A percentile compares a stretch with the other conserved stretches of the same genome.
phyloP scores from a whole-genome alignment of 2,888 invertebrate genomes.

The Alviniconcha strummeri region DNA sequence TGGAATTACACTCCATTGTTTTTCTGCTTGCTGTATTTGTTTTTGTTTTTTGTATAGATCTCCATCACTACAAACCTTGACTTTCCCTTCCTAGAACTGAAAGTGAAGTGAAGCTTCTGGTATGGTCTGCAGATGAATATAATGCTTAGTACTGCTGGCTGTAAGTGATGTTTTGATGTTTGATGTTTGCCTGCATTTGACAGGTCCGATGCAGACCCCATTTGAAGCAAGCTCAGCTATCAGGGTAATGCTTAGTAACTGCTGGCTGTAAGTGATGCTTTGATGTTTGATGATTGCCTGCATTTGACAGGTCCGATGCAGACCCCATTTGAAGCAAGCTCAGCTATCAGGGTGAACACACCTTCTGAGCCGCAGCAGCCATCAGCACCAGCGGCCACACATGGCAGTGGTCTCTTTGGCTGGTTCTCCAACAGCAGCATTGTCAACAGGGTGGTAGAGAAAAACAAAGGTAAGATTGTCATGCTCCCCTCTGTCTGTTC shows the following conservation, averaged over 20 bases:
- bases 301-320: slow-evolving; percentile 49
- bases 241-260: background rate
- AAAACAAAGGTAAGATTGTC: slow-evolving; percentile 66
- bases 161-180: too few relatives aligned
- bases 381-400: slow-evolving; percentile 32
- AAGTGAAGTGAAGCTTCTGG: too few relatives aligned
- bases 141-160: too few relatives aligned
- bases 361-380: slow-evolving; percentile 37
- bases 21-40: too few relatives aligned
- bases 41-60: background rate
- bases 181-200: background rate
- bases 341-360: slow-evolving; percentile 41
- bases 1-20: too few relatives aligned
- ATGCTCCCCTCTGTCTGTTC: too few relatives aligned
- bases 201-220: slow-evolving; percentile 56
- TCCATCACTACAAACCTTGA: too few relatives aligned
- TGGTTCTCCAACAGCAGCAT: slow-evolving; percentile 68
- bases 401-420: slow-evolving; percentile 58
- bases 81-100: too few relatives aligned
- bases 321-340: slow-evolving; percentile 58
- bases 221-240: slow-evolving; percentile 58
- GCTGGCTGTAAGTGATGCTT: too few relatives aligned
- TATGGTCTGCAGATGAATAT: too few relatives aligned
- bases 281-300: too few relatives aligned
- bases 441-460: slow-evolving; percentile 69